Evolutionary conservation across 1,140 invertebrate genomes (phyloP).

Genomic region (Drosophila truncata): DNA sequence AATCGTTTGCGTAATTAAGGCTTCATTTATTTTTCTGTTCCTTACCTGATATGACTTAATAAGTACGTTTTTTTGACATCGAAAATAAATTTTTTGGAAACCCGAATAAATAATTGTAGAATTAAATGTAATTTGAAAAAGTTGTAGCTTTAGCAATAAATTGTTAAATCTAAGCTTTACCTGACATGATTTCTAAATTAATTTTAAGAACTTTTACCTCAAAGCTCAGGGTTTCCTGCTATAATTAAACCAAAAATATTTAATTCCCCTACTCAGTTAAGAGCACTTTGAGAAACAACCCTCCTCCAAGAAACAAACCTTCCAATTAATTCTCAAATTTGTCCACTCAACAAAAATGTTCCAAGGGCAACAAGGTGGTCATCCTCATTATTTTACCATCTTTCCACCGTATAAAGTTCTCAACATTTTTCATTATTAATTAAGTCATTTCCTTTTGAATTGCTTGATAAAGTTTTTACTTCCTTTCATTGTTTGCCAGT

Average conservation of each 20-base stretch:
- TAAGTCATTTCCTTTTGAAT: slow-evolving; percentile 41
- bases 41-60: not conserved
- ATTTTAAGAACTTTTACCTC: not conserved
- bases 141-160: not conserved
- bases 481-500: slow-evolving; percentile 30
- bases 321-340: slow-evolving; percentile 6
- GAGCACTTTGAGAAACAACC: not conserved
- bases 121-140: not conserved
- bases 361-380: slow-evolving; percentile 13
- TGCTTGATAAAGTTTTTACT: slow-evolving; percentile 40
- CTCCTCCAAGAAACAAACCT: not conserved
- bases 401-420: slow-evolving; percentile 10
- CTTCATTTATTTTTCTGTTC: slow-evolving; percentile 1
- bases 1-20: slow-evolving; percentile 38
- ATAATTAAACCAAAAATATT: too few relatives aligned
- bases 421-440: slow-evolving; percentile 47
- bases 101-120: not conserved
- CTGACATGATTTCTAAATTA: not conserved
- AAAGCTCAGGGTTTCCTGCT: not conserved
- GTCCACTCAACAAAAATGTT: not conserved
- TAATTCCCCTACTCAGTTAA: too few relatives aligned
- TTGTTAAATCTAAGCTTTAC: not conserved
- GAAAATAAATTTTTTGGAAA: not conserved
- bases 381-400: slow-evolving; percentile 9
- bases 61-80: not conserved